These are phyloP conservation scores for Osedax fenrisi DNA, from an alignment of 2,888 invertebrate species.

Conservation along the genomic window DNA sequence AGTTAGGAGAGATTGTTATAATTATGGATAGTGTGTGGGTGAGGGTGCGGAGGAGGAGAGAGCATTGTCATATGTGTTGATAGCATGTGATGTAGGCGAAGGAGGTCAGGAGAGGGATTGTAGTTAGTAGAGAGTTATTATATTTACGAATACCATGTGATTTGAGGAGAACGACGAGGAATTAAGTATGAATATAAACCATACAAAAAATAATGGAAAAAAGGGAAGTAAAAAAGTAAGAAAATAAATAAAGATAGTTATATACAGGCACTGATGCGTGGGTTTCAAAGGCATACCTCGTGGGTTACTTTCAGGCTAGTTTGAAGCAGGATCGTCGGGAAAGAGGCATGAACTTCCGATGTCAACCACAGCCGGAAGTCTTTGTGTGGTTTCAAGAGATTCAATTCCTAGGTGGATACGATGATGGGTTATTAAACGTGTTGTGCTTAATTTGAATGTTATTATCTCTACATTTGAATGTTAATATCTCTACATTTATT, in stretches of 20 bases:
- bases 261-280: not conserved
- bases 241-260: not conserved
- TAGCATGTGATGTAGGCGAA: not conserved
- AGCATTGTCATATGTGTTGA: not conserved
- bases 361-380: constrained; percentile 73
- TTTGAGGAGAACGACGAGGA: not conserved
- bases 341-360: constrained; percentile 66
- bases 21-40: not conserved
- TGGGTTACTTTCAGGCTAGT: constrained; percentile 67
- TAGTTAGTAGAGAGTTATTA: not conserved
- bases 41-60: not conserved
- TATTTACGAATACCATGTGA: not conserved
- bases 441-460: not conserved
- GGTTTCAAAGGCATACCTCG: constrained; percentile 52
- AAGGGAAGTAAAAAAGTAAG: not conserved
- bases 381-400: constrained; percentile 50
- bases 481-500: not conserved
- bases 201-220: not conserved
- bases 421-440: constrained; percentile 30
- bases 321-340: constrained; percentile 65
- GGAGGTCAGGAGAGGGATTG: not conserved
- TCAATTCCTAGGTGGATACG: constrained; percentile 53
- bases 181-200: not conserved
- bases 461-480: not conserved
- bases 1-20: not conserved